Percentiles rank a stretch among this genome's conserved stretches.
Conservation (phyloP, 2,113 vertebrate genomes). For the Laticauda colubrina region DNA sequence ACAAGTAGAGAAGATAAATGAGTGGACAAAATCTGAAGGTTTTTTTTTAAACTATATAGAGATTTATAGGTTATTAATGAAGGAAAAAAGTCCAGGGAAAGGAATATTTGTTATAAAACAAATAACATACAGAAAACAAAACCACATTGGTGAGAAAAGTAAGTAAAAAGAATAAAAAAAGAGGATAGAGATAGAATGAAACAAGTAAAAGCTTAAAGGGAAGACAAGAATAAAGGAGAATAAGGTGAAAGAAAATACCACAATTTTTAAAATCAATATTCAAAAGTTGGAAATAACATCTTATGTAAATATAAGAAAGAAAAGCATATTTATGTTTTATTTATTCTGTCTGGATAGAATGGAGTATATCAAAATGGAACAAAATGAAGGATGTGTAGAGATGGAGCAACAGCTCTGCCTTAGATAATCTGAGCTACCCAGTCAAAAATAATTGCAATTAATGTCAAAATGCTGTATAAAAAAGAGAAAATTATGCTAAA, state of each 20-base stretch:
- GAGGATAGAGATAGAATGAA: background rate
- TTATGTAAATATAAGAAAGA: background rate
- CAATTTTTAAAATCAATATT: background rate
- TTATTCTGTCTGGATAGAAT: background rate
- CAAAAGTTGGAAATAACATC: background rate
- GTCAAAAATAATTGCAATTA: background rate
- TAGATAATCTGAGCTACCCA: background rate
- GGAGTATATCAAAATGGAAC: background rate
- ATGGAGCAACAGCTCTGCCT: background rate
- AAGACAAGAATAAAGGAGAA: background rate
- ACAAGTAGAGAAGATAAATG: background rate
- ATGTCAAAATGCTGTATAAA: background rate
- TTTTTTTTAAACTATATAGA: background rate
- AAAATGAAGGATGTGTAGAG: background rate
- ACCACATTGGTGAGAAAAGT: background rate
- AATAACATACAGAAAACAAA: background rate
- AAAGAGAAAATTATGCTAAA: background rate
- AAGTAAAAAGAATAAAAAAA: background rate
- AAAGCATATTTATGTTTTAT: background rate
- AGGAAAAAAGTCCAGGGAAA: background rate
- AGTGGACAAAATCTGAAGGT: background rate
- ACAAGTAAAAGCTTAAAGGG: background rate
- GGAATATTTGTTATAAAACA: background rate
- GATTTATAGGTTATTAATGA: background rate
- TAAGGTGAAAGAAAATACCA: background rate